These are phyloP conservation scores for Ciconia nigra DNA, from an alignment of 2,797 vertebrate genomes.

Conservation along the genomic window DNA sequence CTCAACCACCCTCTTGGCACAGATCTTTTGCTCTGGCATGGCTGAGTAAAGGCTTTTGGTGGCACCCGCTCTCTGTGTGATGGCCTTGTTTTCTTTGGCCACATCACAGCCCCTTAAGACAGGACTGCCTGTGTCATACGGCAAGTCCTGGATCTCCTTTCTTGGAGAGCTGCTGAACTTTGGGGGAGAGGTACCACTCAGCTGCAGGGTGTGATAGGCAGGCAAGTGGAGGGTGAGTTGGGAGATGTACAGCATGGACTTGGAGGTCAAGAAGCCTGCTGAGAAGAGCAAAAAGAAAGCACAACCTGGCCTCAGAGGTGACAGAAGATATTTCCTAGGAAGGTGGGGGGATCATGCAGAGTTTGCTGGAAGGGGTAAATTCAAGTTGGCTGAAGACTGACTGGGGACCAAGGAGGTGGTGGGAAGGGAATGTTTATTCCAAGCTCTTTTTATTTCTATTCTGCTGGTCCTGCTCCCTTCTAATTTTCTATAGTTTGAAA, in stretches of 20 bases:
- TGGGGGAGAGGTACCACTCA: background rate
- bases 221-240: background rate
- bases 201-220: background rate
- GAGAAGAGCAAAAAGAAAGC: background rate
- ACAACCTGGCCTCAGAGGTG: background rate
- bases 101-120: background rate
- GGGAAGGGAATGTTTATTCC: background rate
- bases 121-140: background rate
- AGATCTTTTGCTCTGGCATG: background rate
- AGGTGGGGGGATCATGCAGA: background rate
- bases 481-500: background rate
- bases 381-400: background rate
- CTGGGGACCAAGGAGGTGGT: background rate
- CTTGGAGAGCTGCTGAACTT: background rate
- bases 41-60: background rate
- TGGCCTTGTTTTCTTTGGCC: background rate
- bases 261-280: background rate
- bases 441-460: background rate
- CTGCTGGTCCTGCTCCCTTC: background rate
- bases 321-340: background rate
- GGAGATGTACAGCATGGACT: background rate
- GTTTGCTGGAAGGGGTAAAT: background rate
- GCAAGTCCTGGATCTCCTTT: background rate
- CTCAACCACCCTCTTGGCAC: background rate
- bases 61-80: background rate